Evolutionary conservation across 2,888 invertebrate genomes (phyloP).

Genomic region (Coremacera marginata): DNA sequence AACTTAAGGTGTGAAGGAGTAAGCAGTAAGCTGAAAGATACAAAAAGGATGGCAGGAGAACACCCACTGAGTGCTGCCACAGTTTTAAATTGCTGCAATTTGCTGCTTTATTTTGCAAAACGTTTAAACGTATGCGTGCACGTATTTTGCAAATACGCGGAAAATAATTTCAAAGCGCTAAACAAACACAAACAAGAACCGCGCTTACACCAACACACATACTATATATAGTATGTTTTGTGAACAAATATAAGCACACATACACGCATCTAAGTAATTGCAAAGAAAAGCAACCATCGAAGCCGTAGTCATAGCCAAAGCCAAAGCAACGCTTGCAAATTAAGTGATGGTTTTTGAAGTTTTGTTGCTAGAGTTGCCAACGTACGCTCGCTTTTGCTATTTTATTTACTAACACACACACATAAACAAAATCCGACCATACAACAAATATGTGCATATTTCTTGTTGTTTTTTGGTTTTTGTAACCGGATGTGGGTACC

Average conservation of each 20-base stretch:
- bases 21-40: not conserved
- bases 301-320: not conserved
- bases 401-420: not conserved
- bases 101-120: not conserved
- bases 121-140: slow-evolving; percentile 2
- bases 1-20: not conserved
- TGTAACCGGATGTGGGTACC: not conserved
- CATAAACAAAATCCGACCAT: too few relatives aligned
- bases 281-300: not conserved
- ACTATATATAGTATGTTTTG: too few relatives aligned
- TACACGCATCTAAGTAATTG: not conserved
- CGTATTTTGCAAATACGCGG: slow-evolving; percentile 7
- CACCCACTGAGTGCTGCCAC: slow-evolving; percentile 8
- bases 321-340: slow-evolving; percentile 20
- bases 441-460: not conserved
- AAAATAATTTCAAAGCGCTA: not conserved
- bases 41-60: not conserved
- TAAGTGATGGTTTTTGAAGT: slow-evolving; percentile 33
- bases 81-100: slow-evolving; percentile 19
- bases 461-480: slow-evolving; percentile 16
- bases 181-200: not conserved
- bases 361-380: slow-evolving; percentile 14
- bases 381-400: not conserved
- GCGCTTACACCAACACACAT: not conserved
- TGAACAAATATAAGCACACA: not conserved